Percentiles rank a stretch among this genome's conserved stretches.
phyloP scores from a whole-genome alignment of 2,888 invertebrate species.

The Cataglyphis rosenhaueri region DNA sequence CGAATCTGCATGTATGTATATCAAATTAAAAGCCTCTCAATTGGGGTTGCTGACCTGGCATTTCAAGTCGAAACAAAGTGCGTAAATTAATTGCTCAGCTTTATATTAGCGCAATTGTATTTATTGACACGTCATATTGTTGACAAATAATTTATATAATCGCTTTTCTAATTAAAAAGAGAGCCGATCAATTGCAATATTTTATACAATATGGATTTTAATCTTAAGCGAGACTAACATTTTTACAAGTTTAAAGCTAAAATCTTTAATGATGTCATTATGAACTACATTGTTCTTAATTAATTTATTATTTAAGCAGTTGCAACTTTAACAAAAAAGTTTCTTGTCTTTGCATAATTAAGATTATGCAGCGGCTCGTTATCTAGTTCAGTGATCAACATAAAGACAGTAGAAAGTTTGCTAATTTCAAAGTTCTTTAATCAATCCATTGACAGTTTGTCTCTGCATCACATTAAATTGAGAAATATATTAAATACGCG shows the following conservation, averaged over 20 bases:
- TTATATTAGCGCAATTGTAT: neutral
- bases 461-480: neutral
- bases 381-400: neutral
- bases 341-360: neutral
- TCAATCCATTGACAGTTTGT: slow-evolving; percentile 20
- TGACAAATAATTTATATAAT: neutral
- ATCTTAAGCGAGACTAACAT: neutral
- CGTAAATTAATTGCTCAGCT: neutral
- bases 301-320: neutral
- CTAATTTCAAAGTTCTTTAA: slow-evolving; percentile 16
- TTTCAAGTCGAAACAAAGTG: neutral
- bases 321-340: neutral
- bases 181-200: neutral
- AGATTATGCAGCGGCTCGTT: neutral
- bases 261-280: neutral
- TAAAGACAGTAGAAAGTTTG: neutral
- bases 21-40: neutral
- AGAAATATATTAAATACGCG: neutral
- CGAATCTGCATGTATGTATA: neutral
- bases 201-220: neutral
- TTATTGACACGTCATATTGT: neutral
- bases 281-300: neutral
- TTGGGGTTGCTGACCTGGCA: neutral
- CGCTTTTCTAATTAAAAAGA: neutral
- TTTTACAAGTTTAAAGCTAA: neutral